Conservation (phyloP, 2,888 invertebrate species). For the Oscheius sp. region DNA sequence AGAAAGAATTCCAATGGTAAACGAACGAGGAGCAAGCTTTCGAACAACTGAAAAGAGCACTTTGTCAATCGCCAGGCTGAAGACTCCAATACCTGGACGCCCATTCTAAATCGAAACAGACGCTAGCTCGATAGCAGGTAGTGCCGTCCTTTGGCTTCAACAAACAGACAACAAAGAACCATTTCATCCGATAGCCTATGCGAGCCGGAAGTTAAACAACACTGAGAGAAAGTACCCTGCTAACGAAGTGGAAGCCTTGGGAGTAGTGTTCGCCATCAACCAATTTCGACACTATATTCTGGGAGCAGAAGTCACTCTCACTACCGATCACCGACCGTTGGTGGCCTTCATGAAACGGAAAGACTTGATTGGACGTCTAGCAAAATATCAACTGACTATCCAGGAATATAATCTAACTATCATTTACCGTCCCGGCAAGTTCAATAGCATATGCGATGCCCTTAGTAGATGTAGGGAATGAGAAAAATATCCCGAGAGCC, state of each 20-base stretch:
- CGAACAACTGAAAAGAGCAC: neutral
- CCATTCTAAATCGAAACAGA: neutral
- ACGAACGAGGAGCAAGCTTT: neutral
- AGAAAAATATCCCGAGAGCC: too few species aligned
- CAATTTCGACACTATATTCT: neutral
- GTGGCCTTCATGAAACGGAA: neutral
- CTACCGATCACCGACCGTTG: slow-evolving; percentile 1
- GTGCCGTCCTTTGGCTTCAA: neutral
- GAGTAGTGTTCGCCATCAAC: neutral
- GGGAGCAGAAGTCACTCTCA: neutral
- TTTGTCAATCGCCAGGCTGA: neutral
- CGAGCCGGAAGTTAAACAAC: neutral
- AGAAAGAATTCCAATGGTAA: neutral
- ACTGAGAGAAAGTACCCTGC: neutral
- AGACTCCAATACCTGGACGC: neutral
- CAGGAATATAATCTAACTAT: too few species aligned
- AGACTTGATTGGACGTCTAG: neutral
- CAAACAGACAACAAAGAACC: neutral
- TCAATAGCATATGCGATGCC: too few species aligned
- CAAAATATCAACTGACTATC: too few species aligned
- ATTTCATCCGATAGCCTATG: neutral
- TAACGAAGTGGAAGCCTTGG: neutral
- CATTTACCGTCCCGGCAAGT: too few species aligned
- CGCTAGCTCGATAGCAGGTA: neutral
- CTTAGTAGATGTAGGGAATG: too few species aligned